Base-by-base conservation (phyloP, 2,888 invertebrate species). In the Ommatoiulus sabulosus region DNA sequence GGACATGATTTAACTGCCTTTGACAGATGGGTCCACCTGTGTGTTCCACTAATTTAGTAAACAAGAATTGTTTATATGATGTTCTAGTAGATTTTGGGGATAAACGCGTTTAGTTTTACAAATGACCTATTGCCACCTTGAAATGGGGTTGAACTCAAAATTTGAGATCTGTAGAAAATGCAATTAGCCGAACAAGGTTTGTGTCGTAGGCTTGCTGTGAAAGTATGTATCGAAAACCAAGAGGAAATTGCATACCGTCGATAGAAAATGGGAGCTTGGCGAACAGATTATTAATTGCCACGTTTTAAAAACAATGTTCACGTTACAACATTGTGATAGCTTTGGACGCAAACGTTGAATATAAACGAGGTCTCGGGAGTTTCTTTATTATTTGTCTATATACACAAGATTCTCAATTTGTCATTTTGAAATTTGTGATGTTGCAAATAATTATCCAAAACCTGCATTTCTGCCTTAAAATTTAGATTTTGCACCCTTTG, bases 21-120 rank as follows among this genome's bases (percentile, higher is more conserved):
- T 80, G 80, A 80, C 80, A 80, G 80, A 80, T 80, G 80, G 35
- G 80, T 80, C 80, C 80, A 80, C 80, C 80, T 80, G 80, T 80
- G 80, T 80, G 80, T 80, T 80, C 80, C 80, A 80, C 80, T 80
- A 80, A 80, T 80, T 80, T 80, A 43, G 80, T 80, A 80, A 80
- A 80, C 80, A 80, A 80, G 80, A 43, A 80, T 43, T 80, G 80
- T 80, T 80, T 80, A 35, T 80, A 80, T 80, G 80, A 80, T 80
- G 35, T 80, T 80, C 80, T 80, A 35, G 24, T 35, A 35, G 80
- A 15, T 80, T 80, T 43, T 24, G 35, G 80, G 6, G 35, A 43
- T 43, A 80, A 52, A 80, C 80, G 80, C 35, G 80, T 80, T 35
- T 80, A 35, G 35, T 80, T 80, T 80, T 80, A 80, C 80, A 43